These are phyloP conservation scores for Spea hammondii DNA, from an alignment of 2,797 vertebrate genomes.

Conservation along the genomic window DNA sequence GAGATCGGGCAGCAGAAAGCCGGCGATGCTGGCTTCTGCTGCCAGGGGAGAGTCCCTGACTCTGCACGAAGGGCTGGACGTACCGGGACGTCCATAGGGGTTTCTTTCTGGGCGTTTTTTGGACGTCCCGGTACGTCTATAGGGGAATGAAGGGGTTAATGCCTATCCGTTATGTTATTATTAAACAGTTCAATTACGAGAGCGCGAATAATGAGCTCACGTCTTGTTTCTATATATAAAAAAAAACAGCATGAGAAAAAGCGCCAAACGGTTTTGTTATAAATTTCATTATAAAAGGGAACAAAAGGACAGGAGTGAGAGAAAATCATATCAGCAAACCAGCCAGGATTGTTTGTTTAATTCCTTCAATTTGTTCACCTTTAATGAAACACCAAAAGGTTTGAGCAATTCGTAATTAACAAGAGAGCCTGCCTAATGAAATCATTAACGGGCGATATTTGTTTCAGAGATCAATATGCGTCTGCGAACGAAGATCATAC, in stretches of 20 bases:
- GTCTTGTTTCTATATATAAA: slow-evolving; percentile 5
- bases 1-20: too few relatives aligned
- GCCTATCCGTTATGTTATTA: neutral
- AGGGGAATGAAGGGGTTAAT: neutral
- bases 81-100: too few relatives aligned
- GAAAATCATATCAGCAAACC: slow-evolving; percentile 49
- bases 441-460: slow-evolving; percentile 74
- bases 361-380: slow-evolving; percentile 86
- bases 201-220: neutral
- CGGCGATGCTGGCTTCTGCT: too few relatives aligned
- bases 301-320: slow-evolving; percentile 52
- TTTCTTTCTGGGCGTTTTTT: too few relatives aligned
- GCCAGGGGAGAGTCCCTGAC: too few relatives aligned
- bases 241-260: slow-evolving; percentile 17
- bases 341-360: slow-evolving; percentile 75
- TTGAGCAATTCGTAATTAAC: slow-evolving; percentile 89
- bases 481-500: slow-evolving; percentile 67
- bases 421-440: slow-evolving; percentile 78
- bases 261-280: slow-evolving; percentile 44
- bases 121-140: too few relatives aligned
- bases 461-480: slow-evolving; percentile 79
- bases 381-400: slow-evolving; percentile 89
- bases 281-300: slow-evolving; percentile 58
- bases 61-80: too few relatives aligned
- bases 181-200: neutral